Evolutionary conservation across 2,888 invertebrate species (phyloP), one percentile per base, ranked within the genome.

Genomic region (Perizoma flavofasciatum): DNA sequence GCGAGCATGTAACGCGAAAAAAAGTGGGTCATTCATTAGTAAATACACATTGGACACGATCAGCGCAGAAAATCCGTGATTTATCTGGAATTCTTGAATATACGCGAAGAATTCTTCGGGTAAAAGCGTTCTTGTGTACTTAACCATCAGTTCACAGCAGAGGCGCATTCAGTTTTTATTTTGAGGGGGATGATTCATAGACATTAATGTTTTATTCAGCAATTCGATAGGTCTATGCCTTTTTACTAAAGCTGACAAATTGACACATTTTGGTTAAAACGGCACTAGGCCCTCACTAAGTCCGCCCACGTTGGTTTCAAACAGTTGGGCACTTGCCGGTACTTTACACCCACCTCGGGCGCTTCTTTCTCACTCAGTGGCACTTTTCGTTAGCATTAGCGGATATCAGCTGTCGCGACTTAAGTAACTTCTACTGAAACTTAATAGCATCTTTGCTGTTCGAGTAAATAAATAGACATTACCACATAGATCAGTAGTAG

Each of bases 381-480:
- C 58, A 69, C 65, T 62, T 65, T 66, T 60, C 63, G 56, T 65
- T 66, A 65, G 62, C 63, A 70, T 69, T 66, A 65, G 63, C 63
- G 65, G 59, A 66, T 63, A 66, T 66, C 62, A 63, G 62, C 67
- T 67, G 66, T 65, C 62, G 57, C 57, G 49, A 58, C 59, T 59
- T 65, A 60, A 66, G 61, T 65, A 67, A 65, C 66, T 61, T 63
- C 49, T 61, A 52, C 59, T 61, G 63, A 59, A 59, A 59, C 49
- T 48, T 64, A 58, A 69, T 69, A 70, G 65, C 65, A 61, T 63
- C 56, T 65, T 58, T 43, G 58, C 35, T 45, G 56, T 55, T 60
- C 49, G 9, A 34, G 41, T 49, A 53, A 56, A 41, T 39, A 49
- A 55, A 52, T 45, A 49, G 33, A 6, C 33, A 33, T 41, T 45